These are phyloP conservation scores for Ceratina australensis DNA, from an alignment of 1,140 invertebrate species.

Conservation along the genomic window DNA sequence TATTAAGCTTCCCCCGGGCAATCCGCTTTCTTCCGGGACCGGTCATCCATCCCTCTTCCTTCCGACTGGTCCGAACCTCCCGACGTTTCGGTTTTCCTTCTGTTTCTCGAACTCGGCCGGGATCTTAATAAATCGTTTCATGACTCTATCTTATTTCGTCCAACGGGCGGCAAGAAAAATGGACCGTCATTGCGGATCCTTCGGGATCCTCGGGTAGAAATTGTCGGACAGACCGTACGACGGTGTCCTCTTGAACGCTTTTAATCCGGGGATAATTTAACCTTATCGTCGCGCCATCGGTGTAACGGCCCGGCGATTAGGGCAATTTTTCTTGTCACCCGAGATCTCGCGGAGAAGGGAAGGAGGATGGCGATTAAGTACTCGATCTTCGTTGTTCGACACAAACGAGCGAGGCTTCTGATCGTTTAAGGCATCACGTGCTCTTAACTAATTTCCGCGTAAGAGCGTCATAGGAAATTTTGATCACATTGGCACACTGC, in stretches of 20 bases:
- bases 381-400: not conserved
- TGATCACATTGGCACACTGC: not conserved
- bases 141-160: slow-evolving; percentile 31
- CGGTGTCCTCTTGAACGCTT: not conserved
- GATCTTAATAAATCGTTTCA: slow-evolving; percentile 56
- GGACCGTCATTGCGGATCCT: slow-evolving; percentile 35
- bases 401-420: not conserved
- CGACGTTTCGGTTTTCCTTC: slow-evolving; percentile 34
- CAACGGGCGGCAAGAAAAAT: slow-evolving; percentile 35
- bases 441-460: too few relatives aligned
- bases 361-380: not conserved
- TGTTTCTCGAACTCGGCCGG: slow-evolving; percentile 22
- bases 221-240: slow-evolving; percentile 4
- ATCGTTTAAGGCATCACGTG: too few relatives aligned
- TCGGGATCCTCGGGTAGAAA: slow-evolving; percentile 39
- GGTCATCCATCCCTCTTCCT: slow-evolving; percentile 44
- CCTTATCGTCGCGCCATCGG: slow-evolving; percentile 17
- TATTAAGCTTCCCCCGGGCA: slow-evolving; percentile 37
- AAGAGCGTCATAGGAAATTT: too few relatives aligned
- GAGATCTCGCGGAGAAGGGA: not conserved
- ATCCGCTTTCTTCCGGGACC: slow-evolving; percentile 29
- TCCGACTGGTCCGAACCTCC: not conserved
- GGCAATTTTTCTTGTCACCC: not conserved
- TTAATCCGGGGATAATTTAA: slow-evolving; percentile 55
- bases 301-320: slow-evolving; percentile 24